Evolutionary conservation across 1,140 invertebrate genomes (phyloP).

Genomic region (Himalopsyche phryganea): DNA sequence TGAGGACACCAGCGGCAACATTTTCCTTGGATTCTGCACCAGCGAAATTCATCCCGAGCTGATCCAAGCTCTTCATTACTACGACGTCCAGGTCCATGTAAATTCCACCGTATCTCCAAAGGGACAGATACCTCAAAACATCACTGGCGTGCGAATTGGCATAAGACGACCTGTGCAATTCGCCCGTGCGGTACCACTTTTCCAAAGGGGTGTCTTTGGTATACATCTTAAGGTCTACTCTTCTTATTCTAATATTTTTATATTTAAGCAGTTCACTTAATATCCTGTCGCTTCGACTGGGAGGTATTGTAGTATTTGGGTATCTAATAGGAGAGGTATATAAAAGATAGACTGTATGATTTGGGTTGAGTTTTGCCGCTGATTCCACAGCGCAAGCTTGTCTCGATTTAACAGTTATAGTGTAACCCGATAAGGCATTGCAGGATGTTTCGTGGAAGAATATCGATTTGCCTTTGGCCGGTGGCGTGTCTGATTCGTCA

Average conservation of each 20-base stretch:
- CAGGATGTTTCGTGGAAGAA: constrained; percentile 62
- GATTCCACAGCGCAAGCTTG: constrained; percentile 62
- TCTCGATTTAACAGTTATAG: constrained; percentile 41
- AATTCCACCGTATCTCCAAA: constrained; percentile 61
- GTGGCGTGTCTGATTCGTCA: constrained; percentile 19
- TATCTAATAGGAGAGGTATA: constrained; percentile 43
- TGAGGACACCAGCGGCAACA: constrained; percentile 64
- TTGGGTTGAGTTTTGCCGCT: constrained; percentile 54
- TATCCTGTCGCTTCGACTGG: constrained; percentile 19
- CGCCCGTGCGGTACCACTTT: constrained; percentile 47
- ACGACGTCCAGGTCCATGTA: constrained; percentile 72
- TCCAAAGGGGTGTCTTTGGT: constrained; percentile 51
- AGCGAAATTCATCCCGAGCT: constrained; percentile 59
- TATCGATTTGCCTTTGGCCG: constrained; percentile 41
- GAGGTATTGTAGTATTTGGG: constrained; percentile 10
- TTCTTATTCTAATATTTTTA: constrained; percentile 43
- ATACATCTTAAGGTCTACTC: constrained; percentile 41
- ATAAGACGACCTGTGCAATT: constrained; percentile 48
- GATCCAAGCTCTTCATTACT: constrained; percentile 58
- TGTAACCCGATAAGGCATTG: background rate
- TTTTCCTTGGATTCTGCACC: constrained; percentile 59
- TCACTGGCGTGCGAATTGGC: constrained; percentile 53
- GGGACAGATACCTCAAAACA: constrained; percentile 52
- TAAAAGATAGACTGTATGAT: constrained; percentile 50
- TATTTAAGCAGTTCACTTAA: constrained; percentile 42